These are phyloP conservation scores for Elaeidobius kamerunicus DNA, from an alignment of 2,888 invertebrate genomes.

Conservation along the genomic window DNA sequence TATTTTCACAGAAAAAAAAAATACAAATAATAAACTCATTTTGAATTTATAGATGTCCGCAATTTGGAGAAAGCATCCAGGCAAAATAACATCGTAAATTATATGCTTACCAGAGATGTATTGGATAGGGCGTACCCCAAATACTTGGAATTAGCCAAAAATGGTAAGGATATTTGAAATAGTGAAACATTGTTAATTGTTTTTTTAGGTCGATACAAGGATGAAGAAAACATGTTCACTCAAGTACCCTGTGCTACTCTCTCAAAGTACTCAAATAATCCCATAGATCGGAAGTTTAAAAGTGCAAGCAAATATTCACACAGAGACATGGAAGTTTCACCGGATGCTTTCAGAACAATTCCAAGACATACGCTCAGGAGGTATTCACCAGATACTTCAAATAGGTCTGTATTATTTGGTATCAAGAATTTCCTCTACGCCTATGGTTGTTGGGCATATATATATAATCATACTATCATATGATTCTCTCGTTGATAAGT, in stretches of 20 bases:
- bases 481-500: too few species aligned
- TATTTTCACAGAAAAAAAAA: too few species aligned
- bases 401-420: conserved; percentile 17
- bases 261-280: neutral
- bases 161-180: conserved; percentile 12
- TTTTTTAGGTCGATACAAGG: conserved; percentile 32
- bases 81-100: too few species aligned
- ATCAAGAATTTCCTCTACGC: too few species aligned
- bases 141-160: conserved; percentile 17
- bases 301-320: neutral
- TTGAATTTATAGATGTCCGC: too few species aligned
- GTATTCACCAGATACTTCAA: conserved; percentile 20
- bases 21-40: neutral
- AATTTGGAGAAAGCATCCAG: too few species aligned
- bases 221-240: conserved; percentile 33
- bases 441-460: too few species aligned
- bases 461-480: too few species aligned
- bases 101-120: too few species aligned
- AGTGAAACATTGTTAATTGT: neutral
- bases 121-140: too few species aligned
- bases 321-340: conserved; percentile 4
- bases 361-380: conserved; percentile 5
- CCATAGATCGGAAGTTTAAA: neutral
- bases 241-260: conserved; percentile 5
- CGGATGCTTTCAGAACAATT: neutral